Evolutionary conservation across 2,113 vertebrate species (phyloP).

Genomic region (Toxotes jaculatrix): DNA sequence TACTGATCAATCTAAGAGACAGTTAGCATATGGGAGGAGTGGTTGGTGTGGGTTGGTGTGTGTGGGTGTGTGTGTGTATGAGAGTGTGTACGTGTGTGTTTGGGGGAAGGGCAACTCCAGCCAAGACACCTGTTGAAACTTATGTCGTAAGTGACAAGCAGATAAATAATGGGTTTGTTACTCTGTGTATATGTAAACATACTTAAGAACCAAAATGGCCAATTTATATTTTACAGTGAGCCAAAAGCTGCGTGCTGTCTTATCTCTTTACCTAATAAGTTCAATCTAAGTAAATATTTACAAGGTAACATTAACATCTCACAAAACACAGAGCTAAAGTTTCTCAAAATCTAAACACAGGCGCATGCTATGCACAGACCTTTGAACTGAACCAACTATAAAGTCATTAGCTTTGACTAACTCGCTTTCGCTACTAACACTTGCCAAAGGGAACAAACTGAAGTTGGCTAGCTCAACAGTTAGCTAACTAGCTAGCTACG

Average conservation of each 20-base stretch:
- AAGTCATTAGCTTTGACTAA: neutral
- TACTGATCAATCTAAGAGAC: slow-evolving; percentile 64
- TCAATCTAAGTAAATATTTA: neutral
- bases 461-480: slow-evolving; percentile 68
- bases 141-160: slow-evolving; percentile 58
- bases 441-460: slow-evolving; percentile 15
- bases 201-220: neutral
- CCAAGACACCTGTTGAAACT: slow-evolving; percentile 82
- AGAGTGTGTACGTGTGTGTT: neutral
- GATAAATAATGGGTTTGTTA: slow-evolving; percentile 20
- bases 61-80: slow-evolving; percentile 26
- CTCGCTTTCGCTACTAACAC: slow-evolving; percentile 17
- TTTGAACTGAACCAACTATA: neutral
- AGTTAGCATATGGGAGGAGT: slow-evolving; percentile 57
- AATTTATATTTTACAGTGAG: too few species aligned
- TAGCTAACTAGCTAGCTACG: slow-evolving; percentile 69
- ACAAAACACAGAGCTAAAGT: neutral
- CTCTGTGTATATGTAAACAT: neutral
- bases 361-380: neutral
- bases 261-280: neutral
- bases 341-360: neutral
- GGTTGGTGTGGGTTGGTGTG: slow-evolving; percentile 13
- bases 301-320: neutral
- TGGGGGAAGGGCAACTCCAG: slow-evolving; percentile 65
- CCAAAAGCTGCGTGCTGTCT: neutral